Conservation (phyloP, 1,140 invertebrate species). For the Drosophila lacteicornis region DNA sequence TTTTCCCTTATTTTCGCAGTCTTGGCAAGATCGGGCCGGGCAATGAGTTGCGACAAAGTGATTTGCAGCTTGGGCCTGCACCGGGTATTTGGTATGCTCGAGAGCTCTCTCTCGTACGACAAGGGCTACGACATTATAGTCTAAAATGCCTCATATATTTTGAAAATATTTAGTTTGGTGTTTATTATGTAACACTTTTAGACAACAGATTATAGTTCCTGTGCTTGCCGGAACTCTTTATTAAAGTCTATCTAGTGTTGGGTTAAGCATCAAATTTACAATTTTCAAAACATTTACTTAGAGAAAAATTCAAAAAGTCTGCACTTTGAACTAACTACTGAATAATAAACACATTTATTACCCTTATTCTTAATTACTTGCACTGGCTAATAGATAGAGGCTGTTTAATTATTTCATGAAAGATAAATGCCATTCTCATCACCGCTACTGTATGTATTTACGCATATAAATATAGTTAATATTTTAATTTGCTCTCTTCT, state of each 20-base stretch:
- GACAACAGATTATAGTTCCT: no score
- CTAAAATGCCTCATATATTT: not conserved
- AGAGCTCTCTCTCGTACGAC: conserved; percentile 8
- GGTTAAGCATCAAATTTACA: no score
- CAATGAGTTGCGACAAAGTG: conserved; percentile 65
- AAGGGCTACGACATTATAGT: not conserved
- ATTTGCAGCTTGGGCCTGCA: conserved; percentile 56
- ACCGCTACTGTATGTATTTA: conserved; percentile 1
- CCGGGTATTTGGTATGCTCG: conserved; percentile 21
- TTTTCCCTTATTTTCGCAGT: conserved; percentile 62
- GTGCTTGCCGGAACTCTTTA: no score
- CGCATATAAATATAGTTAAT: conserved; percentile 46
- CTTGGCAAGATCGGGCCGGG: conserved; percentile 36
- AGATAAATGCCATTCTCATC: not conserved
- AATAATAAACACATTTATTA: no score
- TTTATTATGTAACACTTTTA: not conserved
- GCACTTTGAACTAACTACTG: no score
- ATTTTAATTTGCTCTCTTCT: conserved; percentile 48
- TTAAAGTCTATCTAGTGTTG: no score
- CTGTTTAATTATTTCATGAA: not conserved
- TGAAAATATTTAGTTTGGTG: not conserved
- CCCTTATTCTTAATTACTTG: no score
- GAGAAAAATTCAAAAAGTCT: no score
- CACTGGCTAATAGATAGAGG: not conserved
- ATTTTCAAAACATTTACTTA: no score